These are phyloP conservation scores for Ataeniobius toweri DNA, from an alignment of 2,797 vertebrate species.

Conservation along the genomic window DNA sequence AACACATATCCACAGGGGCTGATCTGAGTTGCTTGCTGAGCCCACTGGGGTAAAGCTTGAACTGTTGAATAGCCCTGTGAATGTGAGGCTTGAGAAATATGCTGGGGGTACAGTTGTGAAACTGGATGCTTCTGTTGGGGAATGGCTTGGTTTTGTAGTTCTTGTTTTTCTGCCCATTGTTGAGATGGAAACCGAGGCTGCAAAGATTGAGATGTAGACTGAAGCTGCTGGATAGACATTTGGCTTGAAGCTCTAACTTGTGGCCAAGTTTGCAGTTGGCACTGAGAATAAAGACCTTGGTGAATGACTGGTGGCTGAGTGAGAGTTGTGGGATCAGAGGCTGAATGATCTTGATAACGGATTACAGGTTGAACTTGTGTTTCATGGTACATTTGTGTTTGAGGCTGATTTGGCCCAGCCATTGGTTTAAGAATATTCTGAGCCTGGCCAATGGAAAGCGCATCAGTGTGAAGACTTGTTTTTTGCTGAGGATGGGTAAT, in stretches of 20 bases:
- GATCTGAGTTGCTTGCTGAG: constrained; percentile 42
- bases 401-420: constrained; percentile 3
- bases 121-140: constrained; percentile 45
- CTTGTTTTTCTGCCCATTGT: constrained; percentile 63
- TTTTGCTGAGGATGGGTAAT: neutral
- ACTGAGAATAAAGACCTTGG: constrained; percentile 41
- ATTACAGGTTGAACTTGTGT: constrained; percentile 8
- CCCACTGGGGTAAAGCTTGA: constrained; percentile 57
- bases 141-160: constrained; percentile 46
- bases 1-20: constrained; percentile 20
- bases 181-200: constrained; percentile 50
- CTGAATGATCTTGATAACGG: constrained; percentile 26
- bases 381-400: constrained; percentile 22
- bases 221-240: constrained; percentile 49
- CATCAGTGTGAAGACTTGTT: neutral
- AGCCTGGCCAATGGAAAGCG: neutral
- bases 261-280: constrained; percentile 49
- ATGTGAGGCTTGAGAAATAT: constrained; percentile 34
- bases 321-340: constrained; percentile 13
- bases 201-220: constrained; percentile 45
- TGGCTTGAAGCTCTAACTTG: constrained; percentile 51
- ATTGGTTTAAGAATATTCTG: constrained; percentile 13
- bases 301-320: constrained; percentile 32
- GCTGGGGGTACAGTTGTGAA: constrained; percentile 47
- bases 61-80: constrained; percentile 42